Evolutionary conservation across 2,113 vertebrate species (phyloP).

Genomic region (Talpa occidentalis): DNA sequence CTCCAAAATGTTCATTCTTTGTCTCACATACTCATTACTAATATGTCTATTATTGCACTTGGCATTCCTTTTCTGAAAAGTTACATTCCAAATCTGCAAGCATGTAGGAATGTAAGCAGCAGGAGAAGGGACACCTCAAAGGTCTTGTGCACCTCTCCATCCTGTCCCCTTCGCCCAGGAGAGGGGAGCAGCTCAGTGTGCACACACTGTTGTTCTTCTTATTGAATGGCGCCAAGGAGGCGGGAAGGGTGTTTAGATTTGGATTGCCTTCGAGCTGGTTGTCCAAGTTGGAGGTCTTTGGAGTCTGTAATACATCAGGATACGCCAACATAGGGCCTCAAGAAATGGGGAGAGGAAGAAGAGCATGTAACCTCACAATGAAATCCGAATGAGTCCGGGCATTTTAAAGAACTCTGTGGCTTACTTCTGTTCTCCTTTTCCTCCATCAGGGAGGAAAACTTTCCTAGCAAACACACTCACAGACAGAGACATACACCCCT

Average conservation of each 20-base stretch:
- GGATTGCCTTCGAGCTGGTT: background rate
- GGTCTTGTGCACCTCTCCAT: background rate
- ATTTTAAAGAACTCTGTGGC: constrained; percentile 47
- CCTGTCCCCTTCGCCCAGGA: background rate
- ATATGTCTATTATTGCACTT: background rate
- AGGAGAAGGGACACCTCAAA: background rate
- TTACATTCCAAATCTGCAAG: background rate
- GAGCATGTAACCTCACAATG: background rate
- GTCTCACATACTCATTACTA: background rate
- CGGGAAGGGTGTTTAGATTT: constrained; percentile 19
- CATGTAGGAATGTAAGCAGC: background rate
- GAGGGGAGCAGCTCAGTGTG: background rate
- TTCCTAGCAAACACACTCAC: constrained; percentile 55
- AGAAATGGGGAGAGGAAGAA: background rate
- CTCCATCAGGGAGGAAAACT: constrained; percentile 51
- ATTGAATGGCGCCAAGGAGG: background rate
- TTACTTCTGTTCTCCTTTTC: constrained; percentile 54
- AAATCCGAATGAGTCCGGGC: constrained; percentile 31
- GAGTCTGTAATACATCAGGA: background rate
- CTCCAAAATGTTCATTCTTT: background rate
- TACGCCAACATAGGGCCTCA: background rate
- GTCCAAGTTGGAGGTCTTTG: constrained; percentile 5
- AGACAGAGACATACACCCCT: constrained; percentile 60
- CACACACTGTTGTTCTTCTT: background rate
- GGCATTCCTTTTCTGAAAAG: background rate